Evolutionary conservation across 2,797 vertebrate genomes (phyloP).

Genomic region (Dermochelys coriacea): DNA sequence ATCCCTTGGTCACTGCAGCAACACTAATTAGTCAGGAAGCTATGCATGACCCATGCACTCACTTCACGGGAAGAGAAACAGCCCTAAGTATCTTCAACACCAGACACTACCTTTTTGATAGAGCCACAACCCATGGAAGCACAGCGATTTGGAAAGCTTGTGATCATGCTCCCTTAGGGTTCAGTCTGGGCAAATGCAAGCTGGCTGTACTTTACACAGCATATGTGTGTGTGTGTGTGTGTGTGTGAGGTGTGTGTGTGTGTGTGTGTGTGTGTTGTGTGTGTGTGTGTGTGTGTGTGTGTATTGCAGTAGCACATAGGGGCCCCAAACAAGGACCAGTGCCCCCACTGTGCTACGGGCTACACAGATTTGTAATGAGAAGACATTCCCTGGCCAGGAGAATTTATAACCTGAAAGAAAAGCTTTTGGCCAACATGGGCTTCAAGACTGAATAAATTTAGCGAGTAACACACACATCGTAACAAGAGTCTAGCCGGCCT

Average conservation of each 20-base stretch:
- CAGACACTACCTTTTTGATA: rapidly evolving
- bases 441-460: background rate
- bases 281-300: too few relatives aligned
- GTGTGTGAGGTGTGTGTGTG: too few relatives aligned
- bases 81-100: rapidly evolving
- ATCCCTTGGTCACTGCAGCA: background rate
- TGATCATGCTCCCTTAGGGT: too few relatives aligned
- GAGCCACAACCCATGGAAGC: background rate
- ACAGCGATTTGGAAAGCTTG: too few relatives aligned
- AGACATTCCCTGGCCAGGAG: background rate
- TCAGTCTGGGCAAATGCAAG: background rate
- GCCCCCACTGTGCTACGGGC: background rate
- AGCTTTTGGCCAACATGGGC: background rate
- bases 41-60: rapidly evolving
- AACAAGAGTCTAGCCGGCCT: rapidly evolving
- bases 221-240: too few relatives aligned
- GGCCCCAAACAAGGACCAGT: background rate
- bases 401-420: background rate
- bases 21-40: background rate
- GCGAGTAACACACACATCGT: background rate
- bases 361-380: background rate
- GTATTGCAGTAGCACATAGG: background rate
- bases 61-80: background rate
- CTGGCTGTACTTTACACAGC: background rate
- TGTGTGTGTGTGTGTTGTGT: too few relatives aligned